phyloP scores from a whole-genome alignment of 2,113 vertebrate species.

The Galbula dea region DNA sequence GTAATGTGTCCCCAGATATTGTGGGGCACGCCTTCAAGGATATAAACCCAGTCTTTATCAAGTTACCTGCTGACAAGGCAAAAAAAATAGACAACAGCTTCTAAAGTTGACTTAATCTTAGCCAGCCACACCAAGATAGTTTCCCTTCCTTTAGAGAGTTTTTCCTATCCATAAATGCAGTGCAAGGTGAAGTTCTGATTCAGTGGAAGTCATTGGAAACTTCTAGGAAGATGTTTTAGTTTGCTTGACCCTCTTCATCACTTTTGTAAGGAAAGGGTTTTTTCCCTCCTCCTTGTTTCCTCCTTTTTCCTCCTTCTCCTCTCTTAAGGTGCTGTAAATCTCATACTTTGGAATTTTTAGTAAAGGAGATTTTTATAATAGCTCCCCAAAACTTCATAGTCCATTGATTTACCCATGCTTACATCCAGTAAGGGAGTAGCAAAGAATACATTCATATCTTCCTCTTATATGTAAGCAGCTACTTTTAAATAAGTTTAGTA shows the following conservation, averaged over 20 bases:
- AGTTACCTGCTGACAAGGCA: conserved; percentile 10
- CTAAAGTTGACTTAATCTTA: not conserved
- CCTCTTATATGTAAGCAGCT: not conserved
- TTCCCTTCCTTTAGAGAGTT: not conserved
- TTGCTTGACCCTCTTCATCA: not conserved
- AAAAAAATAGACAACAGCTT: not conserved
- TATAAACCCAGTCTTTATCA: not conserved
- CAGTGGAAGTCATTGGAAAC: not conserved
- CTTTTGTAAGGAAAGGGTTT: not conserved
- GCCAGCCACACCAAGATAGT: not conserved
- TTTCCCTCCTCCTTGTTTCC: not conserved
- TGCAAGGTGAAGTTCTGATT: not conserved
- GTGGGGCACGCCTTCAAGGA: conserved; percentile 30
- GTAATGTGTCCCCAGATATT: conserved; percentile 64
- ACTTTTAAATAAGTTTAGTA: not conserved
- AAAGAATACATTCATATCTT: not conserved
- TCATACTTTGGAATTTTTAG: not conserved
- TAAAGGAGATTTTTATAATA: not conserved
- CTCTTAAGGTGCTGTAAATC: not conserved
- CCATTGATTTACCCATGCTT: not conserved
- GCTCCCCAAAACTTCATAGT: not conserved
- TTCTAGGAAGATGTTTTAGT: not conserved
- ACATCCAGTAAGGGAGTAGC: not conserved
- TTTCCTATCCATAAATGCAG: not conserved
- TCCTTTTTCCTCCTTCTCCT: too few species aligned